Conservation (phyloP, 2,797 vertebrate genomes). For the Siniperca obscura region DNA sequence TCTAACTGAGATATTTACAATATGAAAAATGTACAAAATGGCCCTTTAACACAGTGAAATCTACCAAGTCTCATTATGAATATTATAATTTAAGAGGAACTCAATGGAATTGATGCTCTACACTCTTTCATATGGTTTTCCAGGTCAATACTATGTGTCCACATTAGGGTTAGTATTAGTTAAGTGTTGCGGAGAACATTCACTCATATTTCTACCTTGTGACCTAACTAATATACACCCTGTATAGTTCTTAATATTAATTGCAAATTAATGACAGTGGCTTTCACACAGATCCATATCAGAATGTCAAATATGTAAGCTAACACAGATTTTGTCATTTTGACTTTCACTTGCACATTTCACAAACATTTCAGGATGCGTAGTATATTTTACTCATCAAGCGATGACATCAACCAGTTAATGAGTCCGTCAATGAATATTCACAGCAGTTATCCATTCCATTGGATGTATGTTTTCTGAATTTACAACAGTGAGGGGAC, state of each 20-base stretch:
- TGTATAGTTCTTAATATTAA: conserved; percentile 69
- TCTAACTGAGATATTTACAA: conserved; percentile 82
- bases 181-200: conserved; percentile 57
- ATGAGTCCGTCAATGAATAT: conserved; percentile 76
- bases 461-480: conserved; percentile 64
- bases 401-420: conserved; percentile 71
- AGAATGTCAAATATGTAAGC: conserved; percentile 72
- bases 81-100: conserved; percentile 59
- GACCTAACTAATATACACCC: conserved; percentile 77
- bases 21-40: conserved; percentile 85
- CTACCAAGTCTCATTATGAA: conserved; percentile 69
- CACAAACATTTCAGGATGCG: conserved; percentile 79
- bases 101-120: conserved; percentile 45
- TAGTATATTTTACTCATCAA: conserved; percentile 72
- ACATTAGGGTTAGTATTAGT: conserved; percentile 67
- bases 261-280: conserved; percentile 59
- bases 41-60: conserved; percentile 78
- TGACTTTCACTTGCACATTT: conserved; percentile 81
- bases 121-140: conserved; percentile 48
- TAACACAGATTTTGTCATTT: conserved; percentile 74
- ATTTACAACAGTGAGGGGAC: conserved; percentile 75
- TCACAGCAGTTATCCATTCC: conserved; percentile 77
- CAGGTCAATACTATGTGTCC: conserved; percentile 51
- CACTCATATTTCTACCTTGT: conserved; percentile 66
- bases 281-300: conserved; percentile 64